Base-by-base conservation (phyloP, 2,797 vertebrate species). In the Chrysocyon brachyurus region DNA sequence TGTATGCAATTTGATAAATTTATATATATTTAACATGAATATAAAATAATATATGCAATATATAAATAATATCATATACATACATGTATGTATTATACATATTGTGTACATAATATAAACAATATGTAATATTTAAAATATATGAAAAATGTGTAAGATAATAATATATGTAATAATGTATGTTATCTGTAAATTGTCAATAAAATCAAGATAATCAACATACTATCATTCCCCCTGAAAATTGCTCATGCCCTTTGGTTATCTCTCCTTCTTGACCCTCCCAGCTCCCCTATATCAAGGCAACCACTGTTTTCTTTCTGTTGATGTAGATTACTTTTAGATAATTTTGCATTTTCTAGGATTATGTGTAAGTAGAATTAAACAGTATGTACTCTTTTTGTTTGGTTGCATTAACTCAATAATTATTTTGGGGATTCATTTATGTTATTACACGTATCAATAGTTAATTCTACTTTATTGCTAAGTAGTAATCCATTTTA, bases 351-450 rank as follows among this genome's bases (percentile, higher is more conserved):
- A 72, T 82, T 89, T 93, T 82, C 73, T 72, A 72, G 66, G 36
- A 79, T 81, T 81, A 19, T 59, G 19, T 72, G 5, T 54, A 95
- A 86, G 52, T 61, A 61, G 15, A 68, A 86, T 31, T 24, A 36
- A 12, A 87, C n/a, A 61, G 10, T 72, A 17, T 24, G 5, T 66
- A 22, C 12, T 83, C 0, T 28, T 66, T 70, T 46, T 79, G 3
- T 94, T 84, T 90, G 63, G 12, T 15, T 82, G 61, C 10, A 33
- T 31, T 81, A 33, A 64, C 21, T 95, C 15, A 73, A 17, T 63
- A 61, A 77, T 91, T 84, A 88, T 73, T 84, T 61, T 59, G 24
- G 52, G 40, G 40, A 90, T 87, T 61, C 12, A 77, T 87, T 92
- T 12, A 0, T 15, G 4, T 33, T 77, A 3, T 22, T 72, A 12